Evolutionary conservation across 2,888 invertebrate genomes (phyloP).

Genomic region (Antheraea yamamai): DNA sequence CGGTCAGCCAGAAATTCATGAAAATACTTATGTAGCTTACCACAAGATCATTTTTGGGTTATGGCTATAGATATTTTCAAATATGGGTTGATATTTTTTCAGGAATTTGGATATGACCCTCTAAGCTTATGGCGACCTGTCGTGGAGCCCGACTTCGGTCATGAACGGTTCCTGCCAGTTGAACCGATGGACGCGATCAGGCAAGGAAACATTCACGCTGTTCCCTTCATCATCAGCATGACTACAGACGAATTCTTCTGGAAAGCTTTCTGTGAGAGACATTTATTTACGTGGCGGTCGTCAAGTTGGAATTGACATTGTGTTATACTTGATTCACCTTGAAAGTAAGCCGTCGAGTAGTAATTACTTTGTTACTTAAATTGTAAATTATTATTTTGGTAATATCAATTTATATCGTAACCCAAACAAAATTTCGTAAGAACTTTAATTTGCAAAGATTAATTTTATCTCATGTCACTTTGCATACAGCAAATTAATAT

Average conservation of each 20-base stretch:
- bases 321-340: no score
- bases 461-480: neutral
- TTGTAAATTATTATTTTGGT: no score
- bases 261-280: slow-evolving; percentile 80
- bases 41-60: no score
- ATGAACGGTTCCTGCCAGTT: slow-evolving; percentile 84
- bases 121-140: slow-evolving; percentile 83
- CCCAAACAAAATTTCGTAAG: neutral
- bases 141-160: slow-evolving; percentile 85
- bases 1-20: no score
- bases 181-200: slow-evolving; percentile 83
- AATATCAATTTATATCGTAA: no score
- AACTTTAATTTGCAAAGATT: no score
- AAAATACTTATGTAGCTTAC: no score
- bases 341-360: no score
- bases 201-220: slow-evolving; percentile 80
- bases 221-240: slow-evolving; percentile 85
- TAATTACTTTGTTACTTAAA: no score
- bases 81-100: slow-evolving; percentile 7
- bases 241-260: slow-evolving; percentile 85
- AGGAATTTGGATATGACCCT: slow-evolving; percentile 82
- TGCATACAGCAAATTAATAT: neutral
- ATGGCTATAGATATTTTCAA: no score
- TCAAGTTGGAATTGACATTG: no score
- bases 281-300: neutral